Percentiles rank a stretch among this genome's conserved stretches.
Conservation (phyloP, 2,113 vertebrate genomes). For the Petromus typicus region DNA sequence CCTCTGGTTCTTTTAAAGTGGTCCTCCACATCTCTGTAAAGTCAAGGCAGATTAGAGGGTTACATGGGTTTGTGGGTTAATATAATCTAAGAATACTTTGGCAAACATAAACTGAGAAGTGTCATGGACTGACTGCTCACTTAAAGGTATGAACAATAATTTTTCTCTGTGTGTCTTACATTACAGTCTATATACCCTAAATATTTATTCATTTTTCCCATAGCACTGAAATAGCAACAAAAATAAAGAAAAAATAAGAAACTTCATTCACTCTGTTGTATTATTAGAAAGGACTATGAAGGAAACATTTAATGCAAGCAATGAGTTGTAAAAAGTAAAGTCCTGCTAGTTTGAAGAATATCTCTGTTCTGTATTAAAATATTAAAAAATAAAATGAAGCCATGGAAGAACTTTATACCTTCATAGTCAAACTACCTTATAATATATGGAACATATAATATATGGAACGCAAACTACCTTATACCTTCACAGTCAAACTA, state of each 20-base stretch:
- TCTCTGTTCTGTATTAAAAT: background rate
- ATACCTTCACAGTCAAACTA: background rate
- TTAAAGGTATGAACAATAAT: background rate
- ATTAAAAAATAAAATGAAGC: slow-evolving; percentile 4
- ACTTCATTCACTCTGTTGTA: slow-evolving; percentile 22
- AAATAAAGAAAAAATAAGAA: background rate
- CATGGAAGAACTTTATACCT: background rate
- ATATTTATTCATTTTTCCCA: background rate
- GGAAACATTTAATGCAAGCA: slow-evolving; percentile 15
- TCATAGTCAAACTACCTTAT: background rate
- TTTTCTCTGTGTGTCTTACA: slow-evolving; percentile 15
- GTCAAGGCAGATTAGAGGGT: background rate
- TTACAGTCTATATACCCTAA: background rate
- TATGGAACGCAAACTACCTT: no score
- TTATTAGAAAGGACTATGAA: slow-evolving; percentile 22
- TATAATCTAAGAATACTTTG: background rate
- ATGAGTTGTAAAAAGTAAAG: background rate
- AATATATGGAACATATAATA: background rate
- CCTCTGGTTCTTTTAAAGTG: background rate
- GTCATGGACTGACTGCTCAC: background rate
- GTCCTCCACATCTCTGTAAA: background rate
- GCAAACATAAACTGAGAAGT: background rate
- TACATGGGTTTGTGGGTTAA: slow-evolving; percentile 1
- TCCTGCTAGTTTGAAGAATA: slow-evolving; percentile 6
- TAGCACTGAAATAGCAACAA: background rate